These are phyloP conservation scores for Autographa pulchrina DNA, from an alignment of 2,888 invertebrate genomes.

Conservation along the genomic window DNA sequence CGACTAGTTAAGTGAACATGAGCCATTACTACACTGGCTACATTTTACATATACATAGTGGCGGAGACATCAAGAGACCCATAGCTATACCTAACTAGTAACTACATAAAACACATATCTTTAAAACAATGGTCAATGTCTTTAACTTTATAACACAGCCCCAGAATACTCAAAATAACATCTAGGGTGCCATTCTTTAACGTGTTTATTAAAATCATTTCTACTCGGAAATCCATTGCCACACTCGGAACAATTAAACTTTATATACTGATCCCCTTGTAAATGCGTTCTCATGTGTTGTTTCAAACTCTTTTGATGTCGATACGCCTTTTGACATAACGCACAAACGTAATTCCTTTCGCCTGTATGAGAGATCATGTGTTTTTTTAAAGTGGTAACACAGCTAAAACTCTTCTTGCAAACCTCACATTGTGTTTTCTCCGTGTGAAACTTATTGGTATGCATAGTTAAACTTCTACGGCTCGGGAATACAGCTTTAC, in stretches of 20 bases:
- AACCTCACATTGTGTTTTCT: constrained; percentile 82
- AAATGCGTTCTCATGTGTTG: constrained; percentile 79
- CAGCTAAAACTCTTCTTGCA: constrained; percentile 86
- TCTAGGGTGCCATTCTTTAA: constrained; percentile 76
- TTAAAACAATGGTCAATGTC: too few species aligned
- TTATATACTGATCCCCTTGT: constrained; percentile 60
- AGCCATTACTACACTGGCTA: too few species aligned
- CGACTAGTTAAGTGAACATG: too few species aligned
- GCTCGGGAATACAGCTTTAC: constrained; percentile 73
- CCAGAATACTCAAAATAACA: constrained; percentile 65
- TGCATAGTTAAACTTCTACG: constrained; percentile 78
- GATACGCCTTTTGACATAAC: constrained; percentile 86
- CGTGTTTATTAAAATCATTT: constrained; percentile 72
- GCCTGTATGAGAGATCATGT: constrained; percentile 75
- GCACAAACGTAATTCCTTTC: constrained; percentile 77
- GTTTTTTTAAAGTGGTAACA: constrained; percentile 74
- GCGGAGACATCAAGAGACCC: too few species aligned
- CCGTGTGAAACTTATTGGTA: constrained; percentile 76
- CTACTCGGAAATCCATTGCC: constrained; percentile 66
- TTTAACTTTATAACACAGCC: too few species aligned
- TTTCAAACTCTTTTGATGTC: constrained; percentile 81
- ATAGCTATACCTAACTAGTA: too few species aligned
- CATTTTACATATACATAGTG: too few species aligned
- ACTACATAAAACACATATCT: too few species aligned
- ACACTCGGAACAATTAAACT: constrained; percentile 72